phyloP scores from a whole-genome alignment of 2,797 vertebrate genomes.

The Eulemur coronatus region DNA sequence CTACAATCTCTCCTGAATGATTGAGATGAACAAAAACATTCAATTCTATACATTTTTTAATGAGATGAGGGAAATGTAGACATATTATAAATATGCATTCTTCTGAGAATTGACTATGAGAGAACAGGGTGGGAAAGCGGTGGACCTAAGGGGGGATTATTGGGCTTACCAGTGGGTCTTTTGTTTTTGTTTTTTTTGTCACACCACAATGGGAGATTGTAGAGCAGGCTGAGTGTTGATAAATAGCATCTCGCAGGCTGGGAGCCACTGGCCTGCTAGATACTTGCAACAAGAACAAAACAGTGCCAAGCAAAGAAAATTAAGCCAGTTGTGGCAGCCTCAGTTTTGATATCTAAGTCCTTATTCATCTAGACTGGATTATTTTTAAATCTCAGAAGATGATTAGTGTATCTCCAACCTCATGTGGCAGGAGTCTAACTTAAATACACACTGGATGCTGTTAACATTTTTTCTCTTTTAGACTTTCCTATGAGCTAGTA shows the following conservation, averaged over 20 bases:
- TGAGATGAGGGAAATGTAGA: not conserved
- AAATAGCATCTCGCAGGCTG: not conserved
- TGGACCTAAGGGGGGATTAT: not conserved
- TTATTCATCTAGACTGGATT: not conserved
- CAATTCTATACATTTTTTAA: not conserved
- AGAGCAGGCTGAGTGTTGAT: not conserved
- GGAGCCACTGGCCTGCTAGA: not conserved
- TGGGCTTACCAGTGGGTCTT: not conserved
- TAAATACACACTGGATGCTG: not conserved
- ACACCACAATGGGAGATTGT: not conserved
- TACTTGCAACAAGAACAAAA: not conserved
- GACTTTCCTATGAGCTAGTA: not conserved
- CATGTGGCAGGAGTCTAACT: not conserved
- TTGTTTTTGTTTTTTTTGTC: not conserved
- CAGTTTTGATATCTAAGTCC: not conserved
- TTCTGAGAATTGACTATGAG: not conserved
- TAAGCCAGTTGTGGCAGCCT: not conserved
- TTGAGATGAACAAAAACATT: not conserved
- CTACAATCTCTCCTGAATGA: slow-evolving; percentile 21
- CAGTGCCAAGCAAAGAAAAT: slow-evolving; percentile 9
- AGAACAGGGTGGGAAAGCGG: not conserved
- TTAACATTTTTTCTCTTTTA: not conserved
- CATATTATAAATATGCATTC: not conserved
- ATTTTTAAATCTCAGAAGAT: not conserved
- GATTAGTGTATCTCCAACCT: not conserved